phyloP scores from a whole-genome alignment of 2,888 invertebrate species.

The Litoditis marina region DNA sequence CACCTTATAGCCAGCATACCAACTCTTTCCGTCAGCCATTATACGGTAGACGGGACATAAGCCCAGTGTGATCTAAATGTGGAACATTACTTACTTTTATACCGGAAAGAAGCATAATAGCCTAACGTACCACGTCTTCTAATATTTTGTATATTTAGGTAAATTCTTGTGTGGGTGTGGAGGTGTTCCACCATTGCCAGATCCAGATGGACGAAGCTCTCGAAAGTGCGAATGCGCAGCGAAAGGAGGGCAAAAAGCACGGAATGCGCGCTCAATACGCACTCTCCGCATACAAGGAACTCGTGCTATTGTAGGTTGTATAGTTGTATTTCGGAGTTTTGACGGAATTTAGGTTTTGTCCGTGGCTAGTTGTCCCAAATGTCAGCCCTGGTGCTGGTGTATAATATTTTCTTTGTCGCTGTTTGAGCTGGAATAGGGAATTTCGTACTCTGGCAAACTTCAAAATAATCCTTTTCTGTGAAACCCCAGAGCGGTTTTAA shows the following conservation, averaged over 20 bases:
- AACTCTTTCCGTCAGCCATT: no score
- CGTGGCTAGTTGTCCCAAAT: no score
- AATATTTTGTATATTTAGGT: slow-evolving; percentile 12
- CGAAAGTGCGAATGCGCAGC: slow-evolving; percentile 67
- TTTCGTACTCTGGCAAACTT: not conserved
- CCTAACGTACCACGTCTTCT: not conserved
- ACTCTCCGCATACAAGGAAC: slow-evolving; percentile 76
- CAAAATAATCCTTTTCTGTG: not conserved
- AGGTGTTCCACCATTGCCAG: slow-evolving; percentile 89
- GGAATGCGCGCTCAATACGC: slow-evolving; percentile 74
- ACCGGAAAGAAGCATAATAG: no score
- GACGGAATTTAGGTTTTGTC: no score
- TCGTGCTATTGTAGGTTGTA: slow-evolving; percentile 76
- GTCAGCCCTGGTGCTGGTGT: no score
- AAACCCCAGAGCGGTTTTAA: no score
- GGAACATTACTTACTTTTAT: no score
- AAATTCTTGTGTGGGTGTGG: slow-evolving; percentile 75
- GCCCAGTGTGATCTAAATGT: slow-evolving; percentile 17
- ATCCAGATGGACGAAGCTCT: slow-evolving; percentile 71
- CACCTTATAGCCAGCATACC: no score
- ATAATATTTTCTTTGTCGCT: no score
- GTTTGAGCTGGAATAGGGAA: no score
- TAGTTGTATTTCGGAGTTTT: no score
- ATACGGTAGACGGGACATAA: no score
- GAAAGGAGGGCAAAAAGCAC: slow-evolving; percentile 66